A percentile compares a stretch with the other conserved stretches of the same genome.
These are phyloP conservation scores for Malacosoma neustria DNA, from an alignment of 2,888 invertebrate species.

Conservation along the genomic window DNA sequence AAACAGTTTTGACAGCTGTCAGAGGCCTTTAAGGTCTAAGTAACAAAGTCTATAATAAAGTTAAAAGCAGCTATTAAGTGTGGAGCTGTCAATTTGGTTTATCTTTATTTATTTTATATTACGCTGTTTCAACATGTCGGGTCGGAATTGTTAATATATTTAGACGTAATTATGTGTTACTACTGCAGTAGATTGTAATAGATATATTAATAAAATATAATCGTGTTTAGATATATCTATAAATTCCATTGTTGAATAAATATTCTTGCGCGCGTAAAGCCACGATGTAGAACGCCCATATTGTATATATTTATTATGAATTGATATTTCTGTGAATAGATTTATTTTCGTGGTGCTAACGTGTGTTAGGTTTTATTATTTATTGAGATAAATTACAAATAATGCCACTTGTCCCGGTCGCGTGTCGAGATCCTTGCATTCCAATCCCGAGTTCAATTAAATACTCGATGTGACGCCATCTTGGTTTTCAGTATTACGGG, in stretches of 20 bases:
- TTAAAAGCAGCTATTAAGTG: too few species aligned
- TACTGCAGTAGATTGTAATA: slow-evolving; percentile 30
- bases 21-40: too few species aligned
- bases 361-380: not conserved
- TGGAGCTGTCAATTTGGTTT: too few species aligned
- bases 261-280: not conserved
- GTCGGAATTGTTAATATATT: slow-evolving; percentile 19
- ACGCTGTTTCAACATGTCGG: not conserved
- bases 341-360: not conserved
- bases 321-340: not conserved
- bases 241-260: slow-evolving; percentile 31
- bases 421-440: not conserved
- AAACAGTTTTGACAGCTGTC: too few species aligned
- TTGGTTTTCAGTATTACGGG: slow-evolving; percentile 6
- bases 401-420: not conserved
- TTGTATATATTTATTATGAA: slow-evolving; percentile 8
- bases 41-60: too few species aligned
- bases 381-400: not conserved
- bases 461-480: not conserved
- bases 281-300: not conserved
- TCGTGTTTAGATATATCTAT: slow-evolving; percentile 32
- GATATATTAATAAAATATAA: slow-evolving; percentile 33
- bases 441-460: not conserved
- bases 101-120: too few species aligned
- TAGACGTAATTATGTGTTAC: slow-evolving; percentile 29